These are phyloP conservation scores for Phyllopteryx taeniolatus DNA, from an alignment of 2,113 vertebrate species.

Conservation along the genomic window DNA sequence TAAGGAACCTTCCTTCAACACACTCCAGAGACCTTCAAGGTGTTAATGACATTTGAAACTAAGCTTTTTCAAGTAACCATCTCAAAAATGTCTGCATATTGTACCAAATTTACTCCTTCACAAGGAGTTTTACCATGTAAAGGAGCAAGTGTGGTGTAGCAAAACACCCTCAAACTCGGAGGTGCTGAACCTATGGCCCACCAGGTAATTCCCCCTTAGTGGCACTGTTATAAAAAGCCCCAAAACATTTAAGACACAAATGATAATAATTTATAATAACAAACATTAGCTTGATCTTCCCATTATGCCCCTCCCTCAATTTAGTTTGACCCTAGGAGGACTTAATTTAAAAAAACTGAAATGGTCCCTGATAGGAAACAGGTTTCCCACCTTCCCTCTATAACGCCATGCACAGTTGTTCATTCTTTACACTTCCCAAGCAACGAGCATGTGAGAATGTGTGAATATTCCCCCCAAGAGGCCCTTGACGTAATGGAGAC, in stretches of 20 bases:
- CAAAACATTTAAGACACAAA: neutral
- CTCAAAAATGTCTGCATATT: no score
- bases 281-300: neutral
- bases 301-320: neutral
- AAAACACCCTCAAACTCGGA: neutral
- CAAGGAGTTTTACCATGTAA: no score
- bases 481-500: constrained; percentile 64
- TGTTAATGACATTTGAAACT: neutral
- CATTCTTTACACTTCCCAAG: constrained; percentile 36
- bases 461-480: constrained; percentile 59
- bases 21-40: neutral
- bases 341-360: neutral
- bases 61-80: no score
- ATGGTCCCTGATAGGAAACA: neutral
- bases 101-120: no score
- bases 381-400: neutral
- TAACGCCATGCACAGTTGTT: constrained; percentile 47
- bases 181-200: neutral
- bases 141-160: neutral
- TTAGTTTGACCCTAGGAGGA: neutral
- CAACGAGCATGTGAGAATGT: constrained; percentile 41
- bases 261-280: neutral
- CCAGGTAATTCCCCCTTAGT: neutral
- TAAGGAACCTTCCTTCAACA: neutral
- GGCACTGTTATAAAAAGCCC: neutral